Evolutionary conservation across 2,113 vertebrate species (phyloP).

Genomic region (Nymphicus hollandicus): DNA sequence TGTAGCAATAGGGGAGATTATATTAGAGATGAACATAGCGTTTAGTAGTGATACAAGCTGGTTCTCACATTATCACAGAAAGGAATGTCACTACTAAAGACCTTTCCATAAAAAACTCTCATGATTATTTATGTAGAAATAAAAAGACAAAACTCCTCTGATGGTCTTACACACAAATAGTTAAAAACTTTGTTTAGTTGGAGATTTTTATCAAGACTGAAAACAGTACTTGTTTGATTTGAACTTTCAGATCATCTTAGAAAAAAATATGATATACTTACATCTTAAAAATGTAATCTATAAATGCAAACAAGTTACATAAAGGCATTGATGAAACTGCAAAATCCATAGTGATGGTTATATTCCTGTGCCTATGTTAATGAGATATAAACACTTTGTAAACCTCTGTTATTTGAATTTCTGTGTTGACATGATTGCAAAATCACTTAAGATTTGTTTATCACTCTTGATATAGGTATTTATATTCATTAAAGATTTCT

Average conservation of each 20-base stretch:
- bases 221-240: background rate
- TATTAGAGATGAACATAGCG: background rate
- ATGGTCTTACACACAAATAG: background rate
- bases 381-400: background rate
- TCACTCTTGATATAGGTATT: background rate
- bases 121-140: background rate
- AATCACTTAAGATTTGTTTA: background rate
- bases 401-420: background rate
- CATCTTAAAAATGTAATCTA: background rate
- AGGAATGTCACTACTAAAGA: background rate
- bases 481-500: background rate
- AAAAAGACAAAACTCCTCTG: background rate
- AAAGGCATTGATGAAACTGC: background rate
- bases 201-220: background rate
- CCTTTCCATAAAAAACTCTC: rapidly evolving
- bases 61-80: background rate
- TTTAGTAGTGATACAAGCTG: background rate
- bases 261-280: background rate
- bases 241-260: background rate
- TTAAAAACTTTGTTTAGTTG: background rate
- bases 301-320: background rate
- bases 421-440: background rate
- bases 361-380: background rate
- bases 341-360: background rate
- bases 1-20: background rate